Percentiles rank a stretch among this genome's conserved stretches.
Conservation (phyloP, 1,140 invertebrate genomes). For the Coptotermes formosanus region DNA sequence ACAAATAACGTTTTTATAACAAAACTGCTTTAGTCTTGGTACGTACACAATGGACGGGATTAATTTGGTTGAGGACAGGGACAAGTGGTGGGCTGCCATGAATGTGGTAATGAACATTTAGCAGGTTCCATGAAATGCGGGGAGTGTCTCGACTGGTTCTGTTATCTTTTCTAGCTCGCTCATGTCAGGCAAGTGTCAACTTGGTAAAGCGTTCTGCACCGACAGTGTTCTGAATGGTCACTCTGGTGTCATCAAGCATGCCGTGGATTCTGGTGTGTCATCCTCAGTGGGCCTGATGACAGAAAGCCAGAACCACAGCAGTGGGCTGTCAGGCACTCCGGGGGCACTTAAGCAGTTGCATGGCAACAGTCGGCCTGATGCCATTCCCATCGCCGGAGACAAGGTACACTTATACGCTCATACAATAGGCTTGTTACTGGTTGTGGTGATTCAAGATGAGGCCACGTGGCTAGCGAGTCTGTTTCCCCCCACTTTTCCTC, state of each 20-base stretch:
- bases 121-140: too few species aligned
- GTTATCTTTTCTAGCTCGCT: constrained; percentile 30
- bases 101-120: too few species aligned
- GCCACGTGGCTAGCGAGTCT: too few species aligned
- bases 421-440: too few species aligned
- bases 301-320: background rate
- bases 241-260: constrained; percentile 20
- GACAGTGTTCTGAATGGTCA: constrained; percentile 25
- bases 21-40: too few species aligned
- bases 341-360: constrained; percentile 38
- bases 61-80: too few species aligned
- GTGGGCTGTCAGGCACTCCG: constrained; percentile 12
- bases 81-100: too few species aligned
- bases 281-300: background rate
- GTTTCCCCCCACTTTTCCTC: too few species aligned
- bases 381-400: constrained; percentile 40
- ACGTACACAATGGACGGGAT: too few species aligned
- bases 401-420: constrained; percentile 36
- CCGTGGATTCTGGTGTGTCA: constrained; percentile 10
- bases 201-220: constrained; percentile 21
- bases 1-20: too few species aligned
- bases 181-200: constrained; percentile 31
- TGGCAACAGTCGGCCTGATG: constrained; percentile 36
- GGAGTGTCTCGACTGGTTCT: too few species aligned
- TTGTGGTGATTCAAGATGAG: too few species aligned